Evolutionary conservation across 2,113 vertebrate species (phyloP).

Genomic region (Myxocyprinus asiaticus): DNA sequence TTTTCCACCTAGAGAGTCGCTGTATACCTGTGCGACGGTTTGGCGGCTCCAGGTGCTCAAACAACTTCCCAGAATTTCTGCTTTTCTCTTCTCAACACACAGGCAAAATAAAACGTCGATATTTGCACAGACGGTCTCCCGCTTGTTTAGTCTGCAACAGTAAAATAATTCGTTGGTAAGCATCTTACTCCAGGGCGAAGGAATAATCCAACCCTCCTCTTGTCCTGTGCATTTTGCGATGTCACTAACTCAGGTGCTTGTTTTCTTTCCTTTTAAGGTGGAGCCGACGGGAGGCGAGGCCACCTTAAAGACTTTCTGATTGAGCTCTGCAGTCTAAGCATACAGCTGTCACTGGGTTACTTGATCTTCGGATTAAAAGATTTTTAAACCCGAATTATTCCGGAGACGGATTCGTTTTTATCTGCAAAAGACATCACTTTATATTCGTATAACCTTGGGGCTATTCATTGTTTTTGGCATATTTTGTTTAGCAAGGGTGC

Average conservation of each 20-base stretch:
- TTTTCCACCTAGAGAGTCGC: constrained; percentile 66
- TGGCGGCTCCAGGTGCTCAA: constrained; percentile 57
- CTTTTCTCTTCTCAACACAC: background rate
- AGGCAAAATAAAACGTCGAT: background rate
- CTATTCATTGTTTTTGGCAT: background rate
- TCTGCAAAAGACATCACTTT: constrained; percentile 11
- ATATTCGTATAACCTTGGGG: background rate
- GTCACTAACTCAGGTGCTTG: constrained; percentile 72
- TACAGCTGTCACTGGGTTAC: constrained; percentile 64
- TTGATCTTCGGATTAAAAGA: constrained; percentile 68
- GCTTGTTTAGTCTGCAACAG: constrained; percentile 35
- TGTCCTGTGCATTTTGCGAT: constrained; percentile 56
- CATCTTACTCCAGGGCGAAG: constrained; percentile 62
- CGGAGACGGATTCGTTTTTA: constrained; percentile 16
- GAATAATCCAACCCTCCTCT: constrained; percentile 33
- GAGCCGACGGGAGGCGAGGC: constrained; percentile 54
- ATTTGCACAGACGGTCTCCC: constrained; percentile 9
- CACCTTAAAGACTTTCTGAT: constrained; percentile 55
- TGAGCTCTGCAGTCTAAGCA: constrained; percentile 57
- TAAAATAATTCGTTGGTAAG: constrained; percentile 65
- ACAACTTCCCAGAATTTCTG: constrained; percentile 27
- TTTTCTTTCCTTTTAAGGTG: constrained; percentile 62
- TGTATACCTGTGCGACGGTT: constrained; percentile 16
- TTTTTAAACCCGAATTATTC: constrained; percentile 42
- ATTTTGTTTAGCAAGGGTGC: constrained; percentile 1